phyloP scores from a whole-genome alignment of 1,140 invertebrate species.

The Drosophila sp. region DNA sequence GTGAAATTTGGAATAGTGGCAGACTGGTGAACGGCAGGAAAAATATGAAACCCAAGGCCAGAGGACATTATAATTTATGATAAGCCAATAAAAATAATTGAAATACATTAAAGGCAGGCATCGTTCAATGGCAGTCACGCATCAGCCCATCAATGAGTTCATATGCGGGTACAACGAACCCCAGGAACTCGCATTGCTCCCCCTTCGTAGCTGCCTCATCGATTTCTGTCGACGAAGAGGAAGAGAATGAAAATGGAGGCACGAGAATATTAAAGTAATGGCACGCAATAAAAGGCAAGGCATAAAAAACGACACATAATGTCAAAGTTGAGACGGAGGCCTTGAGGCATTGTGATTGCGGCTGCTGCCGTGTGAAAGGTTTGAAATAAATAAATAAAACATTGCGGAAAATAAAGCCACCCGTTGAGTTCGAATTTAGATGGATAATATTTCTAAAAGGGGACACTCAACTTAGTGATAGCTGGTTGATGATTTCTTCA shows the following conservation, averaged over 20 bases:
- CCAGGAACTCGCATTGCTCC: constrained; percentile 30
- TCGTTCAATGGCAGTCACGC: constrained; percentile 19
- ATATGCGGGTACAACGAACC: constrained; percentile 42
- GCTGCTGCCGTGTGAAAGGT: constrained; percentile 56
- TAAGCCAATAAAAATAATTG: constrained; percentile 80
- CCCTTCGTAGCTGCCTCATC: constrained; percentile 20
- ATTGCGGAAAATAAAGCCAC: constrained; percentile 32
- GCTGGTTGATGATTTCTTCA: constrained; percentile 21
- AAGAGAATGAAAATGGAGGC: constrained; percentile 44
- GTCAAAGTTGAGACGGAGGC: constrained; percentile 41
- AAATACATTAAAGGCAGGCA: constrained; percentile 56
- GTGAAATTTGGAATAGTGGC: constrained; percentile 17
- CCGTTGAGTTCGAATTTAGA: constrained; percentile 31
- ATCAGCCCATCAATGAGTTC: constrained; percentile 11
- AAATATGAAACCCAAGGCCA: constrained; percentile 58
- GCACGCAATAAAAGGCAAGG: constrained; percentile 56
- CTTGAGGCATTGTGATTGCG: constrained; percentile 52
- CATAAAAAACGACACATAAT: constrained; percentile 58
- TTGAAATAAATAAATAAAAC: constrained; percentile 65
- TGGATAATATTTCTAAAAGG: constrained; percentile 4
- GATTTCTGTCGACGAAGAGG: constrained; percentile 25
- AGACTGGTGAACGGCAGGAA: constrained; percentile 4
- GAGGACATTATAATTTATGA: constrained; percentile 69
- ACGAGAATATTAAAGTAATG: constrained; percentile 42
- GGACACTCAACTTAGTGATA: constrained; percentile 27